phyloP scores from a whole-genome alignment of 2,888 invertebrate species.

The Pharmacophagus antenor region DNA sequence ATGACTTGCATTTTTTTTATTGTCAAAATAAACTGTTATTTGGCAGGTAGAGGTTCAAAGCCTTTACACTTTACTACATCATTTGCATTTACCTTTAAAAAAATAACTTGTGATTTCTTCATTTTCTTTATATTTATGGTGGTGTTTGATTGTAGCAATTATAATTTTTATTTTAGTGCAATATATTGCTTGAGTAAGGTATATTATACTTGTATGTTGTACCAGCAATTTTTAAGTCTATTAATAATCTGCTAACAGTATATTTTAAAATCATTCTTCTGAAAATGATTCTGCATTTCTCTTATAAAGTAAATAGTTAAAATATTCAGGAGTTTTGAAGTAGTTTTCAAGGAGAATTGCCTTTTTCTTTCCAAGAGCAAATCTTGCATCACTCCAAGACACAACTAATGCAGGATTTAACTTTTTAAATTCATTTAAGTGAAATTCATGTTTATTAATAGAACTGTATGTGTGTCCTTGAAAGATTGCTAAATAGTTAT shows the following conservation, averaged over 20 bases:
- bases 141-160: too few relatives aligned
- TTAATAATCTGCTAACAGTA: not conserved
- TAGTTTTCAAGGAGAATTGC: constrained; percentile 65
- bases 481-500: constrained; percentile 67
- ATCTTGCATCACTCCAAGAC: constrained; percentile 68
- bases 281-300: constrained; percentile 36
- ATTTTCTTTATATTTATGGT: too few relatives aligned
- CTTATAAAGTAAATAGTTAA: constrained; percentile 59
- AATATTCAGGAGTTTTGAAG: constrained; percentile 69
- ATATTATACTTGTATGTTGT: too few relatives aligned
- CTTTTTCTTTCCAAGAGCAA: constrained; percentile 61
- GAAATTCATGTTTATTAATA: constrained; percentile 58
- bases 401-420: constrained; percentile 55
- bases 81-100: too few relatives aligned
- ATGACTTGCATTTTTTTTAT: too few relatives aligned
- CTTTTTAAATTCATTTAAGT: constrained; percentile 62
- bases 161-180: too few relatives aligned
- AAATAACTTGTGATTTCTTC: too few relatives aligned
- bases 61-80: too few relatives aligned
- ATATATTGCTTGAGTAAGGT: too few relatives aligned
- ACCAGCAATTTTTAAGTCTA: too few relatives aligned
- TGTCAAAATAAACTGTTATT: too few relatives aligned
- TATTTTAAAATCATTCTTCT: constrained; percentile 6
- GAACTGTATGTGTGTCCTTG: constrained; percentile 59
- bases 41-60: too few relatives aligned